A percentile compares a stretch with the other conserved stretches of the same genome.
phyloP scores from a whole-genome alignment of 2,113 vertebrate genomes.

The Heterocephalus glaber region DNA sequence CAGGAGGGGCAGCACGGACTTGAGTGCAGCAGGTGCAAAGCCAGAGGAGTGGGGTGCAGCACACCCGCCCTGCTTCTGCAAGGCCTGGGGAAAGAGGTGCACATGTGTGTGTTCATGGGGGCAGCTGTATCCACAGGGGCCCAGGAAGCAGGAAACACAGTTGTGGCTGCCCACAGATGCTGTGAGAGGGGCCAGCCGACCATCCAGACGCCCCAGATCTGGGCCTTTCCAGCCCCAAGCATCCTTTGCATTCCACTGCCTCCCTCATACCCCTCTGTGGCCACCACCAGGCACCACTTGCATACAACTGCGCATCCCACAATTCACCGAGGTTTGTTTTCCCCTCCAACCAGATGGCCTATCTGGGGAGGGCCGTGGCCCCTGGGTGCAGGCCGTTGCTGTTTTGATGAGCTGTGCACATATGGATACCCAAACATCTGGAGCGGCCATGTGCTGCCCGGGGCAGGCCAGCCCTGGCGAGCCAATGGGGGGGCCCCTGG shows the following conservation, averaged over 20 bases:
- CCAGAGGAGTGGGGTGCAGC: too few relatives aligned
- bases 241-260: fast-evolving
- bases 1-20: neutral
- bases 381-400: constrained; percentile 83
- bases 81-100: too few relatives aligned
- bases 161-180: too few relatives aligned
- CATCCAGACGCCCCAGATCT: too few relatives aligned
- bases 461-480: constrained; percentile 86
- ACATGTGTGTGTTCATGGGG: neutral
- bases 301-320: constrained; percentile 79
- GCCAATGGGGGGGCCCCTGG: constrained; percentile 82
- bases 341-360: constrained; percentile 87
- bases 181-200: neutral
- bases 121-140: neutral
- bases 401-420: constrained; percentile 91
- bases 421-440: constrained; percentile 92
- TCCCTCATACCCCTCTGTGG: neutral
- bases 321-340: constrained; percentile 81
- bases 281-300: neutral
- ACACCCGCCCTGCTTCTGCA: neutral
- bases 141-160: neutral
- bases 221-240: neutral
- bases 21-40: fast-evolving
- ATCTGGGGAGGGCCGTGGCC: constrained; percentile 82
- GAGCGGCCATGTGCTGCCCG: constrained; percentile 90